Base-by-base conservation (phyloP, 2,888 invertebrate genomes). In the Carcina quercana region DNA sequence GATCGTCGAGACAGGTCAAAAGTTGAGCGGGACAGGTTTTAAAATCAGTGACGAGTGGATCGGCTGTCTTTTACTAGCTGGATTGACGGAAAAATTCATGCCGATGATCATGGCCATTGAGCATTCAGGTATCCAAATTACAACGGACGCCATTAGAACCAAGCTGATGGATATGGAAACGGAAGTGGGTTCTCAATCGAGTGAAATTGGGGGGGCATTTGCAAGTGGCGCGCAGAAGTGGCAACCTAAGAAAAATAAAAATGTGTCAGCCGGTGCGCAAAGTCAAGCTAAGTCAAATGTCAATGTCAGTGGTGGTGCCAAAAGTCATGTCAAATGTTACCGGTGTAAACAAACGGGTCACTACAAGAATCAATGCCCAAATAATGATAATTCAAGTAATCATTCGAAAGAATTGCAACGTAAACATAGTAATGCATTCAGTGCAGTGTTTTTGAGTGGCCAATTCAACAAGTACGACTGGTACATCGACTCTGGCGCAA, bases 321-420 rank as follows among this genome's bases (percentile, higher is more conserved):
- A 21, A n/a, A n/a, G n/a, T n/a, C n/a, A 6, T 10, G 29, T 40
- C 34, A 46, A 39, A 28, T 47, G 44, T 12, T 46, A 46, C 26
- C 37, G 35, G 38, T 48, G 45, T 33, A 50, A 48, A 42, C 42
- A 46, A 43, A 36, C 30, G 13, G 45, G 46, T 3, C 44, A 47
- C 33, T 47, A 42, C 22, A 38, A 36, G 14, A 45, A 43, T 14
- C 43, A 47, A 32, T 47, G 50, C 38, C 25, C 13, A 13, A 22
- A 7, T n/a, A 12, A 12, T 32, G 38, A 34, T 30, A 41, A 34
- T 34, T 33, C 35, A 37, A 31, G 32, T 32, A 35, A n/a, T n/a
- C n/a, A n/a, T n/a, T n/a, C n/a, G n/a, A n/a, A n/a, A n/a, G n/a
- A n/a, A n/a, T n/a, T n/a, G n/a, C n/a, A 17, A 35, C 31, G 21